These are phyloP conservation scores for Ianthella basta DNA, from an alignment of 37 sponge, comb jelly and placozoan species.

Conservation along the genomic window DNA sequence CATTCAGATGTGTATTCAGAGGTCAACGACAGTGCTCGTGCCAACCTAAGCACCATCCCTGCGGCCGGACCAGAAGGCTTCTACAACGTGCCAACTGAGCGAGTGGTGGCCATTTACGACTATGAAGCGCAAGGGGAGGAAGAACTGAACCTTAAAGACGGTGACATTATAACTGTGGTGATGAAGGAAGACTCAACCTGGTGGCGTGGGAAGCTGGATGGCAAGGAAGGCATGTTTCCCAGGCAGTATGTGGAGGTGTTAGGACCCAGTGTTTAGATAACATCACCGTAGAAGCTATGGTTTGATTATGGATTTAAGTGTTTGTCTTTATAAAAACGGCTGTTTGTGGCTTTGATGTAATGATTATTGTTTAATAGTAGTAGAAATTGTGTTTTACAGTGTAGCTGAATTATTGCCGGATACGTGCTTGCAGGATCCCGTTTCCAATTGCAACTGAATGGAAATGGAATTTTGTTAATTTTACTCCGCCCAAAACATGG, in stretches of 20 bases:
- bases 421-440: too few relatives aligned
- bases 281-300: background rate
- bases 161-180: slow-evolving; percentile 77
- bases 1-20: slow-evolving; percentile 21
- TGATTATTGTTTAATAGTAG: too few relatives aligned
- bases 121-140: slow-evolving; percentile 87
- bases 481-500: too few relatives aligned
- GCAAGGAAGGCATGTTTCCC: slow-evolving; percentile 53
- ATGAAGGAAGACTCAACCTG: slow-evolving; percentile 83
- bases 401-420: too few relatives aligned
- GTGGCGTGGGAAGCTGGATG: slow-evolving; percentile 82
- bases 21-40: slow-evolving; percentile 5
- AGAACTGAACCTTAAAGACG: slow-evolving; percentile 78
- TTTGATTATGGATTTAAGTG: too few relatives aligned
- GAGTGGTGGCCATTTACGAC: slow-evolving; percentile 78
- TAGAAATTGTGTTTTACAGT: too few relatives aligned
- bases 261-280: slow-evolving; percentile 12
- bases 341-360: too few relatives aligned
- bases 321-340: too few relatives aligned
- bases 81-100: slow-evolving; percentile 30
- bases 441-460: too few relatives aligned
- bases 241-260: slow-evolving; percentile 35
- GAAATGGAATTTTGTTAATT: too few relatives aligned
- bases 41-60: background rate
- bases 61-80: slow-evolving; percentile 1